Evolutionary conservation across 2,888 invertebrate species (phyloP).

Genomic region (Drosophila birchii): DNA sequence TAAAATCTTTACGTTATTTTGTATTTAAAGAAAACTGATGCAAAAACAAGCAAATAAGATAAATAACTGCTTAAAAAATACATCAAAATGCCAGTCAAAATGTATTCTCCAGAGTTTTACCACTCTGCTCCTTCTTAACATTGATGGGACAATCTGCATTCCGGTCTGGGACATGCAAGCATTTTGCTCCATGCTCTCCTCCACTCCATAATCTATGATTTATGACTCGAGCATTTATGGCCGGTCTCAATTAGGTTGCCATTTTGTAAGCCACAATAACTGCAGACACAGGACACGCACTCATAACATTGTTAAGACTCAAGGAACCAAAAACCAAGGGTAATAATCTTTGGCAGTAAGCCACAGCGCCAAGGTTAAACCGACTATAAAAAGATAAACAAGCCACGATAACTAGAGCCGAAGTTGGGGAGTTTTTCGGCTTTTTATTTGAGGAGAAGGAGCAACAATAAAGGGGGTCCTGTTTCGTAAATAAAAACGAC

Average conservation of each 20-base stretch:
- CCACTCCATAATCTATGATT: constrained; percentile 70
- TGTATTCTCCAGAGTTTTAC: not conserved
- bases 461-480: not conserved
- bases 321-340: constrained; percentile 35
- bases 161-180: constrained; percentile 41
- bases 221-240: constrained; percentile 68
- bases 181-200: constrained; percentile 19
- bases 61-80: not conserved
- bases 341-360: constrained; percentile 55
- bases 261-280: constrained; percentile 73
- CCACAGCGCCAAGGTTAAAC: constrained; percentile 70
- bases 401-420: constrained; percentile 41
- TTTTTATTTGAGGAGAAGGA: not conserved
- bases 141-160: constrained; percentile 40
- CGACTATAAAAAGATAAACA: constrained; percentile 75
- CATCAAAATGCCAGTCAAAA: not conserved
- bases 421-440: not conserved
- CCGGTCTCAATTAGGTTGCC: constrained; percentile 72
- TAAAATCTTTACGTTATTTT: not conserved
- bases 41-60: not conserved
- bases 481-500: constrained; percentile 53
- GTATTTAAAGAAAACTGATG: too few species aligned
- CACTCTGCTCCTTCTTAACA: constrained; percentile 4
- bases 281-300: constrained; percentile 67
- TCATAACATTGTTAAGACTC: constrained; percentile 60